phyloP scores from a whole-genome alignment of 2,888 invertebrate species.

The Periphyllus acericola region DNA sequence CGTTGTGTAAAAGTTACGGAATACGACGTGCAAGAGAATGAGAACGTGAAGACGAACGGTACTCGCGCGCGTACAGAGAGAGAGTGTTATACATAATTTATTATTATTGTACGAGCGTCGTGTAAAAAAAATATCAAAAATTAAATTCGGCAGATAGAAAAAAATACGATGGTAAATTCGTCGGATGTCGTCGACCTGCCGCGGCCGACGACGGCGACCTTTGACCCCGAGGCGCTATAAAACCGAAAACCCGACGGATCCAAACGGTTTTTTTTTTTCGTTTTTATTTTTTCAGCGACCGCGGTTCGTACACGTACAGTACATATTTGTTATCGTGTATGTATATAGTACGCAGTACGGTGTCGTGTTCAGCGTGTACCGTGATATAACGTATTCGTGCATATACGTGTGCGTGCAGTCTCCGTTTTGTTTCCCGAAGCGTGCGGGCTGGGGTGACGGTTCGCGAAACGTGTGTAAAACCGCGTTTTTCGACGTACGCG shows the following conservation, averaged over 20 bases:
- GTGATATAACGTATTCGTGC: too few relatives aligned
- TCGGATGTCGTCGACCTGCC: constrained; percentile 12
- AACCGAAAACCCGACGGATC: not conserved
- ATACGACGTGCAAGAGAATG: not conserved
- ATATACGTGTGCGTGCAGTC: not conserved
- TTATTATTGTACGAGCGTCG: not conserved
- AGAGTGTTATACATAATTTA: too few relatives aligned
- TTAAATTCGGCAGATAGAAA: not conserved
- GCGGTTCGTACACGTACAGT: not conserved
- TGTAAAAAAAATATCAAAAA: not conserved
- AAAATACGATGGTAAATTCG: not conserved
- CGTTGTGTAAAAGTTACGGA: not conserved
- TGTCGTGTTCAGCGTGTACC: too few relatives aligned
- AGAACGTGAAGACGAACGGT: not conserved
- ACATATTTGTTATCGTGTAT: too few relatives aligned
- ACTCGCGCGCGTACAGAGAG: not conserved
- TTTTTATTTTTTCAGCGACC: too few relatives aligned
- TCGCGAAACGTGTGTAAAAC: not conserved
- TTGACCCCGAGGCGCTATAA: not conserved
- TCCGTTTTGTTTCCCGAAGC: not conserved
- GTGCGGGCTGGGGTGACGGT: not conserved
- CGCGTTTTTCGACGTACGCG: not conserved
- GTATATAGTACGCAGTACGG: too few relatives aligned
- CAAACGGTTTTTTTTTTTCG: not conserved
- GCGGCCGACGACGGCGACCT: not conserved